phyloP scores from a whole-genome alignment of 2,113 vertebrate genomes.

The Tretioscincus oriximinensis region DNA sequence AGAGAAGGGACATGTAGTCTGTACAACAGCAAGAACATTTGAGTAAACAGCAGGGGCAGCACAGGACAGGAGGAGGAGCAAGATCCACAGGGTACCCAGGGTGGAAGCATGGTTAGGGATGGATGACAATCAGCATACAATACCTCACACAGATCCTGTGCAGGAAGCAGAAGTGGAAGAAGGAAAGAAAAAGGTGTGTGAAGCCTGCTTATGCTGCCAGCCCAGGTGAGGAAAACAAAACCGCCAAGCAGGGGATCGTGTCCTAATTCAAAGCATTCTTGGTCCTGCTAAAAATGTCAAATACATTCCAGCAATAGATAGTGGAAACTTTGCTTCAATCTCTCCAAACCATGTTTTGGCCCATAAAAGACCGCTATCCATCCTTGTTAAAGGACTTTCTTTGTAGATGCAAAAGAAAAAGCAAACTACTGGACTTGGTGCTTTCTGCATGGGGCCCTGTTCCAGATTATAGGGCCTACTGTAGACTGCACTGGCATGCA shows the following conservation, averaged over 20 bases:
- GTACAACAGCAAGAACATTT: neutral
- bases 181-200: conserved; percentile 40
- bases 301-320: too few relatives aligned
- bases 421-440: too few relatives aligned
- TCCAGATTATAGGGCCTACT: too few relatives aligned
- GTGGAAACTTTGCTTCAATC: too few relatives aligned
- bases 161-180: conserved; percentile 48
- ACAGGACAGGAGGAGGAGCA: neutral
- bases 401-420: too few relatives aligned
- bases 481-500: too few relatives aligned
- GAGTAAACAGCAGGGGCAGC: neutral
- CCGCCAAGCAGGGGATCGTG: neutral
- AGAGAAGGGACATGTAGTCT: too few relatives aligned
- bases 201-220: neutral
- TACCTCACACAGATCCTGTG: conserved; percentile 91
- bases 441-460: too few relatives aligned
- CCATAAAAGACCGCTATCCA: too few relatives aligned
- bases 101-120: neutral
- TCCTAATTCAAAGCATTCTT: neutral
- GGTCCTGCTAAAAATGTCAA: too few relatives aligned
- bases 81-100: neutral
- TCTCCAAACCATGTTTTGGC: too few relatives aligned
- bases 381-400: too few relatives aligned
- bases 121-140: neutral
- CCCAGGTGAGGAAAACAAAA: neutral